Percentiles rank a stretch among this genome's conserved stretches.
phyloP scores from a whole-genome alignment of 2,113 vertebrate species.

The Pangasianodon hypophthalmus region DNA sequence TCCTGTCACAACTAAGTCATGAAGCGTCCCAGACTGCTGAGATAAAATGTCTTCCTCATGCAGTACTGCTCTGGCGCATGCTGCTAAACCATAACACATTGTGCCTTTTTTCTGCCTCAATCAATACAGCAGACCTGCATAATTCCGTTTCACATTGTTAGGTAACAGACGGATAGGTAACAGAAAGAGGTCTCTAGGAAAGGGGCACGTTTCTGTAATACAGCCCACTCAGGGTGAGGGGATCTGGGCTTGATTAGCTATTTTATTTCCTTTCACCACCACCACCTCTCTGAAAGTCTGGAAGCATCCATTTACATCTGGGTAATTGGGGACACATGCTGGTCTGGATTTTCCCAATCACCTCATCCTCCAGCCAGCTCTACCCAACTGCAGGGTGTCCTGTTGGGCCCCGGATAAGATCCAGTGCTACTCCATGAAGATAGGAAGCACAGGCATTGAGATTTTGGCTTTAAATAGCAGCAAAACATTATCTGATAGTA shows the following conservation, averaged over 20 bases:
- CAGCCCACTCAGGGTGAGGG: slow-evolving; percentile 14
- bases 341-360: slow-evolving; percentile 55
- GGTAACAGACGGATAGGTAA: slow-evolving; percentile 49
- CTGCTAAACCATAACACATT: slow-evolving; percentile 47
- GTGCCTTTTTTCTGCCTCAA: slow-evolving; percentile 48
- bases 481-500: slow-evolving; percentile 49
- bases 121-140: slow-evolving; percentile 49
- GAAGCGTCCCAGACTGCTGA: slow-evolving; percentile 54
- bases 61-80: slow-evolving; percentile 4
- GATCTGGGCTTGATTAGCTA: slow-evolving; percentile 70
- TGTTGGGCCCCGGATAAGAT: slow-evolving; percentile 61
- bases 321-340: slow-evolving; percentile 77
- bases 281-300: slow-evolving; percentile 62
- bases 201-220: slow-evolving; percentile 24
- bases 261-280: slow-evolving; percentile 59
- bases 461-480: slow-evolving; percentile 62
- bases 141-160: slow-evolving; percentile 39
- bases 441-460: slow-evolving; percentile 41
- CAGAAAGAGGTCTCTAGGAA: slow-evolving; percentile 24
- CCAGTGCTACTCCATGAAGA: slow-evolving; percentile 60
- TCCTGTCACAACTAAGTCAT: slow-evolving; percentile 59
- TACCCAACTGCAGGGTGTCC: slow-evolving; percentile 45
- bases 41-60: slow-evolving; percentile 59
- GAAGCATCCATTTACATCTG: slow-evolving; percentile 63
- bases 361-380: slow-evolving; percentile 31